Percentiles rank a stretch among this genome's conserved stretches.
Evolutionary conservation across 1,140 invertebrate species (phyloP).

Genomic region (Drosophila sturtevanti): DNA sequence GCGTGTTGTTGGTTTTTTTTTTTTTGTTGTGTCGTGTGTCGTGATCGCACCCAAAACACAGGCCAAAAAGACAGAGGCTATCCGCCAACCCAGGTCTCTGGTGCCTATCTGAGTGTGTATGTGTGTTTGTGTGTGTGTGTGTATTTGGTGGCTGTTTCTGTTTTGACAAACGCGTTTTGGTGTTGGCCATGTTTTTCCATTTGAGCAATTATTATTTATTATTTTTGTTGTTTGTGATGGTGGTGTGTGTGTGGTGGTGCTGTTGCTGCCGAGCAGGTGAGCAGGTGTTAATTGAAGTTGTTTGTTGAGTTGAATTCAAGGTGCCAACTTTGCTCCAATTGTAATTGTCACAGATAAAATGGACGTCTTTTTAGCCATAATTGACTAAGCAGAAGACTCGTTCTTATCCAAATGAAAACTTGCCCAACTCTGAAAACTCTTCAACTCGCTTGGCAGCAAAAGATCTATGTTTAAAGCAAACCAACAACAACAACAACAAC

Average conservation of each 20-base stretch:
- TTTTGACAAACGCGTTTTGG: conserved; percentile 52
- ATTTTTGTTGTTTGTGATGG: conserved; percentile 52
- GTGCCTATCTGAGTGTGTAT: conserved; percentile 14
- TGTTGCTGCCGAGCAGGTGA: conserved; percentile 38
- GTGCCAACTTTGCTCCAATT: conserved; percentile 25
- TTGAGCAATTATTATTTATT: conserved; percentile 76
- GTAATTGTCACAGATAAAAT: conserved; percentile 22
- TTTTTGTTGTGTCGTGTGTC: conserved; percentile 56
- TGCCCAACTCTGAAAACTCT: background rate
- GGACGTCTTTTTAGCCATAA: conserved; percentile 6
- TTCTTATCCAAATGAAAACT: background rate
- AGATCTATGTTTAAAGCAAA: conserved; percentile 33
- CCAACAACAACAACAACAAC: conserved; percentile 52
- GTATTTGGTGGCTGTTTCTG: conserved; percentile 28
- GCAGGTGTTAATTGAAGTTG: conserved; percentile 64
- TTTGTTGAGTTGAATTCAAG: conserved; percentile 25
- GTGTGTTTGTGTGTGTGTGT: conserved; percentile 29
- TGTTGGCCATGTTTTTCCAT: conserved; percentile 72
- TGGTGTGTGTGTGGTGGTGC: background rate
- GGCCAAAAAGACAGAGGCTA: conserved; percentile 28
- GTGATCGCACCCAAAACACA: conserved; percentile 56
- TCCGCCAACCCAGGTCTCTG: conserved; percentile 40
- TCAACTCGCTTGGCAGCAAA: conserved; percentile 38
- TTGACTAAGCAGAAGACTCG: background rate
- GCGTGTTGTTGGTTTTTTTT: conserved; percentile 28